Conservation (phyloP, 1,140 invertebrate species). For the Trachelipus rathkii region DNA sequence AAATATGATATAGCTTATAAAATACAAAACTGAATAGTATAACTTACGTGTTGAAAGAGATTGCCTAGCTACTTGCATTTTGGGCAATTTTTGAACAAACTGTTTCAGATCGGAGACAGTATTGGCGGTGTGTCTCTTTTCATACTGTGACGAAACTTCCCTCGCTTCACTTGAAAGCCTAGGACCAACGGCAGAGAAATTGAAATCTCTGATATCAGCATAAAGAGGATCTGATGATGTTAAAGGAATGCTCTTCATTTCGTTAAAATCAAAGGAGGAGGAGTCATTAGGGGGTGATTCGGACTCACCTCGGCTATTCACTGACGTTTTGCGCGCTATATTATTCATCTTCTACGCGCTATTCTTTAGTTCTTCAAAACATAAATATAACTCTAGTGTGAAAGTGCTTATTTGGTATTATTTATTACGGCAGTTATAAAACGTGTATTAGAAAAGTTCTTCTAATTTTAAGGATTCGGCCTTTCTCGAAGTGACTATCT, state of each 20-base stretch:
- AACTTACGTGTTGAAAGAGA: slow-evolving; percentile 66
- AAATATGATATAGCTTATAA: no score
- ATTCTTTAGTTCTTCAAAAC: no score
- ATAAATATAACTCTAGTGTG: no score
- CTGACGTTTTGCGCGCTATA: no score
- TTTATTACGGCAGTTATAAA: no score
- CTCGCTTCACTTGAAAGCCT: slow-evolving; percentile 82
- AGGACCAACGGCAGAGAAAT: slow-evolving; percentile 85
- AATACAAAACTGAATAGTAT: not conserved
- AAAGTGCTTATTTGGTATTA: no score
- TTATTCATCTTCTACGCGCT: no score
- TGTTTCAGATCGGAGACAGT: slow-evolving; percentile 89
- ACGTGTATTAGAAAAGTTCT: no score
- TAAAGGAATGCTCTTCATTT: slow-evolving; percentile 77
- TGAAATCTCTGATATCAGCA: slow-evolving; percentile 84
- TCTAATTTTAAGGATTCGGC: no score
- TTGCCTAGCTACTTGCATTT: slow-evolving; percentile 81
- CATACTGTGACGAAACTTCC: slow-evolving; percentile 76
- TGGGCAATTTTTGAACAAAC: slow-evolving; percentile 83
- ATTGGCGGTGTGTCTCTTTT: slow-evolving; percentile 78
- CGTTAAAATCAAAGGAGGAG: slow-evolving; percentile 54
- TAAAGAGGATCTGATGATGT: slow-evolving; percentile 88
- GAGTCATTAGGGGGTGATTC: slow-evolving; percentile 55
- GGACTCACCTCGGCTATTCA: slow-evolving; percentile 53
- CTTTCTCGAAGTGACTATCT: no score